Conservation (phyloP, 1,140 invertebrate species). For the Microplitis mediator region DNA sequence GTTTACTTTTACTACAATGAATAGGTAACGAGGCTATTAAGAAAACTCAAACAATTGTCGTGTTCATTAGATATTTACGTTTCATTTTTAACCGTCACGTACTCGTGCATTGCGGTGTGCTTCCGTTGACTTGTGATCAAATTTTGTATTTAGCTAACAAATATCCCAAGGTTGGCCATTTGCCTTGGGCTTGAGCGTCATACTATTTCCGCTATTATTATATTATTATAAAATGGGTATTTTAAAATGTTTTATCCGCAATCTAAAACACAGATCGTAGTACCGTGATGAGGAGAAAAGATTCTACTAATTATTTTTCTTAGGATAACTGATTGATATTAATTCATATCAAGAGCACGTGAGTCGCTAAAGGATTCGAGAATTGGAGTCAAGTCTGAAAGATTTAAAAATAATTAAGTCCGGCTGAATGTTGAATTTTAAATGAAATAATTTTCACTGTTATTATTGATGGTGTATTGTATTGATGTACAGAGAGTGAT, state of each 20-base stretch:
- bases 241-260: not conserved
- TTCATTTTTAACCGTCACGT: not conserved
- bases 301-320: no score
- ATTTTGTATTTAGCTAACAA: slow-evolving; percentile 20
- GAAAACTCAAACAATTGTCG: not conserved
- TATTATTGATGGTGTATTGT: not conserved
- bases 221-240: slow-evolving; percentile 27
- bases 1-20: slow-evolving; percentile 2
- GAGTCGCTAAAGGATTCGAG: no score
- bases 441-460: not conserved
- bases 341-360: no score
- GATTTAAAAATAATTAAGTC: no score
- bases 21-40: not conserved
- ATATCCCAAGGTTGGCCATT: slow-evolving; percentile 45
- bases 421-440: no score
- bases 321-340: no score
- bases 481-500: not conserved
- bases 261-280: no score
- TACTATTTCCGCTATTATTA: slow-evolving; percentile 28
- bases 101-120: not conserved
- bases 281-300: no score
- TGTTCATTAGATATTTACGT: not conserved
- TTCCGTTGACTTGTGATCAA: not conserved
- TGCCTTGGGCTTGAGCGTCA: slow-evolving; percentile 35
- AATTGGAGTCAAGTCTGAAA: no score